Percentiles rank a stretch among this genome's conserved stretches.
phyloP scores from a whole-genome alignment of 2,113 vertebrate genomes.

The Azemiops feae region DNA sequence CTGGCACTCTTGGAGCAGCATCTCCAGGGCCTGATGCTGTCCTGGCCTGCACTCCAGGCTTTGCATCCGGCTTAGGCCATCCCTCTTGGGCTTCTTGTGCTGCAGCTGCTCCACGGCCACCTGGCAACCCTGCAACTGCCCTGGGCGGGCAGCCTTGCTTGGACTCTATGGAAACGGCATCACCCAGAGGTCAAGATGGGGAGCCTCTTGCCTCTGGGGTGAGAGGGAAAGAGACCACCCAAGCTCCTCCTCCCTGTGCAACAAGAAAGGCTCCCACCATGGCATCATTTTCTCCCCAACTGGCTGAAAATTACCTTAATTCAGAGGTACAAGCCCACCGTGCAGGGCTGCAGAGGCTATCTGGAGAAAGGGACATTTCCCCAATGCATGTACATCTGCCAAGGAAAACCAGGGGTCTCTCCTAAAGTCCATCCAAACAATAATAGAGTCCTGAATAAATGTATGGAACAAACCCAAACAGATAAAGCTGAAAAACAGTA shows the following conservation, averaged over 20 bases:
- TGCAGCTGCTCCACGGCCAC: conserved; percentile 61
- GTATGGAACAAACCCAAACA: not conserved
- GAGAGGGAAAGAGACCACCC: not conserved
- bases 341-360: not conserved
- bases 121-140: conserved; percentile 32
- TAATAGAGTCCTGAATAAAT: not conserved
- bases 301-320: not conserved
- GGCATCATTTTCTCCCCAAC: not conserved
- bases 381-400: not conserved
- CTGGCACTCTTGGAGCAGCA: conserved; percentile 63
- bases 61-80: conserved; percentile 65
- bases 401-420: not conserved
- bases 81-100: conserved; percentile 50
- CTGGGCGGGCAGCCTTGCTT: not conserved
- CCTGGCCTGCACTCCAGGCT: conserved; percentile 50
- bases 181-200: not conserved
- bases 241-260: not conserved
- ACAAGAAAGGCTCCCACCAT: not conserved
- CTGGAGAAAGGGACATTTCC: not conserved
- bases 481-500: too few species aligned
- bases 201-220: not conserved
- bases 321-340: not conserved
- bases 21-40: conserved; percentile 60
- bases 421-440: not conserved
- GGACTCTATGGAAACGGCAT: conserved; percentile 23